Evolutionary conservation across 1,140 invertebrate species (phyloP).

Genomic region (Aphelenchoides avenae): DNA sequence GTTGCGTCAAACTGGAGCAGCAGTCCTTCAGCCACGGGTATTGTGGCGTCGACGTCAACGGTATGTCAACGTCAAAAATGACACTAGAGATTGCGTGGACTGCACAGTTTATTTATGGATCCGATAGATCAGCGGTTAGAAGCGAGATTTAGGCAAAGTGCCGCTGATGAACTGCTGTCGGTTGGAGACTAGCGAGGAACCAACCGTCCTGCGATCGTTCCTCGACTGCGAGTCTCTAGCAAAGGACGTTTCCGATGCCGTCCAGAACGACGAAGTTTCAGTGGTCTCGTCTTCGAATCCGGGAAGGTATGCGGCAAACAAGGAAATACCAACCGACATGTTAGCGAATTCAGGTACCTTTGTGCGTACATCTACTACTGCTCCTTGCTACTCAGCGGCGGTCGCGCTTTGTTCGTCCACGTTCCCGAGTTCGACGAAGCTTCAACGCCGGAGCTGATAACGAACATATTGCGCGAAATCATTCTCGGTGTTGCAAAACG

Average conservation of each 20-base stretch:
- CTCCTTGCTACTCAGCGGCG: slow-evolving; percentile 8
- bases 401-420: slow-evolving; percentile 31
- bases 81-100: too few species aligned
- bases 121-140: not conserved
- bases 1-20: slow-evolving; percentile 11
- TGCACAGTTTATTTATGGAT: too few species aligned
- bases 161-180: slow-evolving; percentile 21
- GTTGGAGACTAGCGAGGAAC: not conserved
- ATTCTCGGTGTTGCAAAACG: slow-evolving; percentile 15
- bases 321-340: slow-evolving; percentile 5
- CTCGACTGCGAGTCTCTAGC: slow-evolving; percentile 15
- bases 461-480: slow-evolving; percentile 6
- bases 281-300: slow-evolving; percentile 1
- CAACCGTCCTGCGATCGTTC: slow-evolving; percentile 4
- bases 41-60: slow-evolving; percentile 9
- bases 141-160: slow-evolving; percentile 10
- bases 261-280: not conserved
- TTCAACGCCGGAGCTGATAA: slow-evolving; percentile 17
- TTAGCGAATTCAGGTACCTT: slow-evolving; percentile 13
- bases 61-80: slow-evolving; percentile 12
- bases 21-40: slow-evolving; percentile 22
- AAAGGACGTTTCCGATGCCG: not conserved
- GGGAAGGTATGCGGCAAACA: not conserved
- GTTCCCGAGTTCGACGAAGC: slow-evolving; percentile 21
- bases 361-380: slow-evolving; percentile 35